Percentiles rank a stretch among this genome's conserved stretches.
phyloP scores from a whole-genome alignment of 2,113 vertebrate species.

The cattle (Bos taurus) region ARS-UCD2.0 NC_037357.1:79585501-79586000 shows the following conservation, averaged over 20 bases:
- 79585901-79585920: not conserved
- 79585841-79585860: not conserved
- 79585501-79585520: conserved; percentile 85
- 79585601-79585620: conserved; percentile 94
- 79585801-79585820: not conserved
- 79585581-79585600: conserved; percentile 99
- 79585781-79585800: not conserved
- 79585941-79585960: not conserved
- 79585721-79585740: not conserved
- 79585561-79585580: conserved; percentile 98
- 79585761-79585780: not conserved
- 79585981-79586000: not conserved
- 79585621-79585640: conserved; percentile 99
- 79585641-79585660: conserved; percentile 94
- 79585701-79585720: not conserved
- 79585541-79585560: conserved; percentile 96
- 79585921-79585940: not conserved
- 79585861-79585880: not conserved
- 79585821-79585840: not conserved
- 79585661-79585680: not conserved
- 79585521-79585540: conserved; percentile 99
- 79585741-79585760: not conserved
- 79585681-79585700: not conserved
- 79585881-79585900: not conserved
- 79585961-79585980: not conserved